phyloP scores from a whole-genome alignment of 1,140 invertebrate species.

The Gonioctena quinquepunctata region DNA sequence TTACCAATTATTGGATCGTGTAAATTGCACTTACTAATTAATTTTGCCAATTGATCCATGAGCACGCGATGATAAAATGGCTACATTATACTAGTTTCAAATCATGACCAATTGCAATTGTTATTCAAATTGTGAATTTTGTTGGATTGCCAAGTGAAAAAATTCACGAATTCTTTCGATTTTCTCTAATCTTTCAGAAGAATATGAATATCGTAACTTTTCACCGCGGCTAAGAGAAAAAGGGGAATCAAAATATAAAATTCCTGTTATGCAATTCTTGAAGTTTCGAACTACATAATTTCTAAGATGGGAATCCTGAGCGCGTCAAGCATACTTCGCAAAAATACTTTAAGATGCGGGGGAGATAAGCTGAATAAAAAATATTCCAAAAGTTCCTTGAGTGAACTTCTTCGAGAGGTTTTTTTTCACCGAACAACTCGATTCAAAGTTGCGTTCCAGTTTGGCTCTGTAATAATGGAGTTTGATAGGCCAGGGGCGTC shows the following conservation, averaged over 20 bases:
- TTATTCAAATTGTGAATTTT: no score
- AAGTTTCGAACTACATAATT: not conserved
- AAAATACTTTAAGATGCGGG: not conserved
- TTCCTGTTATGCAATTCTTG: not conserved
- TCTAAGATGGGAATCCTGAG: not conserved
- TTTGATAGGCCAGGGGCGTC: not conserved
- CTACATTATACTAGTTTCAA: no score
- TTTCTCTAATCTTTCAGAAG: no score
- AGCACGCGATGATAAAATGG: no score
- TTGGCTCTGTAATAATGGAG: not conserved
- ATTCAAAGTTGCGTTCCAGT: constrained; percentile 4
- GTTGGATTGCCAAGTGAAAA: no score
- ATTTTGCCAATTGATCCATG: no score
- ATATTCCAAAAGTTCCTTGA: not conserved
- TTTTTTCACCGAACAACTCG: not conserved
- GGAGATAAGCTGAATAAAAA: not conserved
- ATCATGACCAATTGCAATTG: no score
- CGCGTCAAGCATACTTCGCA: not conserved
- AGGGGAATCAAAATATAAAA: not conserved
- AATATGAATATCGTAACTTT: no score
- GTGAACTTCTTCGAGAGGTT: not conserved
- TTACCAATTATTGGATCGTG: no score
- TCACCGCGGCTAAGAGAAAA: not conserved
- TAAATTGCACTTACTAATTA: no score
- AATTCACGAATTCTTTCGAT: no score